phyloP scores from a whole-genome alignment of 30 jellyfish, hydroid and myxozoan genomes.

The Clytia hemisphaerica region DNA sequence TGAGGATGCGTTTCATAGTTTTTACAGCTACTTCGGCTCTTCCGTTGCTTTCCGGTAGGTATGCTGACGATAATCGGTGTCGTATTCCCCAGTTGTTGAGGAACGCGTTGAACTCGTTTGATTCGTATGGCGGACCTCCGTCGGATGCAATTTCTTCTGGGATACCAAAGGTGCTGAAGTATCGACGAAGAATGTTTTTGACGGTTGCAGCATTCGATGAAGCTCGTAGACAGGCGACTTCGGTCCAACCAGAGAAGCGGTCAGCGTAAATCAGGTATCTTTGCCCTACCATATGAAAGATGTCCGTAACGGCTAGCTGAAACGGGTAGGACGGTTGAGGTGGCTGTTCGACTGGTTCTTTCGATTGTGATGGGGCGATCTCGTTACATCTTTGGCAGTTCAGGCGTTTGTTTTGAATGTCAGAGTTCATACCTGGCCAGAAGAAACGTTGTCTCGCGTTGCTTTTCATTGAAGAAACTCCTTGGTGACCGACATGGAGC shows the following conservation, averaged over 20 bases:
- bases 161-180: slow-evolving; percentile 17
- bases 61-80: too few relatives aligned
- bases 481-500: slow-evolving; percentile 24
- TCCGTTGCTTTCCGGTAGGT: too few relatives aligned
- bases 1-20: background rate
- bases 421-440: slow-evolving; percentile 29
- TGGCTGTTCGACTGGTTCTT: background rate
- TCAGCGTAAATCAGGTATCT: slow-evolving; percentile 26
- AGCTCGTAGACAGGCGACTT: slow-evolving; percentile 15
- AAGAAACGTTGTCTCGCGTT: slow-evolving; percentile 21
- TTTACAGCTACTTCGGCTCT: background rate
- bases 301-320: slow-evolving; percentile 12
- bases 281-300: background rate
- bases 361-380: slow-evolving; percentile 28
- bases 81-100: slow-evolving; percentile 6
- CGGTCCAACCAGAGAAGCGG: slow-evolving; percentile 31
- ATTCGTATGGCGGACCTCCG: slow-evolving; percentile 19
- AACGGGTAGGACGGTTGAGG: slow-evolving; percentile 9
- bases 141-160: slow-evolving; percentile 9
- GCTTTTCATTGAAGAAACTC: slow-evolving; percentile 3
- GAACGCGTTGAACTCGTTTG: background rate
- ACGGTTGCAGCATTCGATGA: slow-evolving; percentile 4
- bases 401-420: background rate
- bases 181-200: slow-evolving; percentile 1
- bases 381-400: slow-evolving; percentile 18